phyloP scores from a whole-genome alignment of 2,797 vertebrate species.

The Galagoides demidoff region DNA sequence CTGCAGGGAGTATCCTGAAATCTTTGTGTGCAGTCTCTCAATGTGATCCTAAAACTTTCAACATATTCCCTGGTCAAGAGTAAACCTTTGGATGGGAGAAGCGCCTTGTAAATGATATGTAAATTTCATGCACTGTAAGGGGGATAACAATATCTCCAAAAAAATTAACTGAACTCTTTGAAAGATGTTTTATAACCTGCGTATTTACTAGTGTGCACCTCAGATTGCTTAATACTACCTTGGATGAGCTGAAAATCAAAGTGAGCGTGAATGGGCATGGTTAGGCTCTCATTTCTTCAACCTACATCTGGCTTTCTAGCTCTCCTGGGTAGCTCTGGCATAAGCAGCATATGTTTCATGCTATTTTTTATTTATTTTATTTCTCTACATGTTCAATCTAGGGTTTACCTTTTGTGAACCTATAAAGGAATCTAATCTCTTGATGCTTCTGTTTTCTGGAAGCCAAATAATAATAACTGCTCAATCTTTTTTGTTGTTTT shows the following conservation, averaged over 20 bases:
- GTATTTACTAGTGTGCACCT: background rate
- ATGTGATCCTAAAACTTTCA: background rate
- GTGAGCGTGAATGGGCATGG: rapidly evolving
- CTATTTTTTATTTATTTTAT: background rate
- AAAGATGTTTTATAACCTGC: background rate
- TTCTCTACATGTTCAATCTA: background rate
- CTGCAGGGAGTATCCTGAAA: background rate
- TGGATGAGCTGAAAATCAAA: background rate
- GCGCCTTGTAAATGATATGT: background rate
- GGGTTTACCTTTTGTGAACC: background rate
- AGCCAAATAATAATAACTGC: background rate
- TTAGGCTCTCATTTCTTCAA: rapidly evolving
- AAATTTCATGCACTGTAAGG: background rate
- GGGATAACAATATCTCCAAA: rapidly evolving
- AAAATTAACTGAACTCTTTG: background rate
- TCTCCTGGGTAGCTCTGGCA: too few species aligned
- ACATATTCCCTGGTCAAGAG: background rate
- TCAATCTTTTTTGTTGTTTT: background rate
- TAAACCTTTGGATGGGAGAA: background rate
- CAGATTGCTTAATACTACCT: too few species aligned
- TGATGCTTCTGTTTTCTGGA: background rate
- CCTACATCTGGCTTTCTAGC: rapidly evolving
- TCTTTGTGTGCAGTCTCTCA: background rate
- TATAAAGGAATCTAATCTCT: background rate
- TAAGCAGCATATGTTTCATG: background rate